A percentile compares a stretch with the other conserved stretches of the same genome.
These are phyloP conservation scores for Phortica magna DNA, from an alignment of 2,888 invertebrate genomes.

Conservation along the genomic window DNA sequence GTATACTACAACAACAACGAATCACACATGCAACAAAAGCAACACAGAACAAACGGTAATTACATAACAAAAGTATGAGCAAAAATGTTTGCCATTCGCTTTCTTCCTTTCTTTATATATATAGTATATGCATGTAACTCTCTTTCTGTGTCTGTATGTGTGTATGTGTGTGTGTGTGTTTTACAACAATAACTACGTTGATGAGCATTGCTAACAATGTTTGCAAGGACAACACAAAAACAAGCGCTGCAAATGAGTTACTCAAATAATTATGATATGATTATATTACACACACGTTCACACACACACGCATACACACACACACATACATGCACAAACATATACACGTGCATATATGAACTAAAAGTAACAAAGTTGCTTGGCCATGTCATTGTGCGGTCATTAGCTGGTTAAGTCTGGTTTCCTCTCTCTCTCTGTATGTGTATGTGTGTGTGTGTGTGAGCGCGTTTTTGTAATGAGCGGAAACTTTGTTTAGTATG, in stretches of 20 bases:
- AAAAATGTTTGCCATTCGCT: background rate
- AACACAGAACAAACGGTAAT: constrained; percentile 28
- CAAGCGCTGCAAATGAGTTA: constrained; percentile 55
- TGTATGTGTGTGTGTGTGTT: constrained; percentile 24
- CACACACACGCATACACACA: constrained; percentile 30
- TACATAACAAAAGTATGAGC: constrained; percentile 20
- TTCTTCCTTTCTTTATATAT: background rate
- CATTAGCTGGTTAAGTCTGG: background rate
- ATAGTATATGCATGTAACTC: background rate
- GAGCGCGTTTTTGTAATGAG: constrained; percentile 7
- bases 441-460: background rate
- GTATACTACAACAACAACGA: constrained; percentile 29
- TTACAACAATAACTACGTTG: background rate
- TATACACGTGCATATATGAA: background rate
- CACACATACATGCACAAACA: background rate
- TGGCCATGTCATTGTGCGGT: background rate
- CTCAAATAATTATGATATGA: constrained; percentile 53
- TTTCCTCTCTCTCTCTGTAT: no score
- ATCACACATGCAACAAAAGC: constrained; percentile 8
- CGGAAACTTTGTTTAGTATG: constrained; percentile 7
- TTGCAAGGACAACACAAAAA: constrained; percentile 38
- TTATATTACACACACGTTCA: constrained; percentile 31
- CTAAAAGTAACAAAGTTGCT: constrained; percentile 10
- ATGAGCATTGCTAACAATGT: background rate
- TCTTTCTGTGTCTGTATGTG: constrained; percentile 2